Evolutionary conservation across 2,797 vertebrate species (phyloP).

Genomic region (Eurystomus glaucurus): DNA sequence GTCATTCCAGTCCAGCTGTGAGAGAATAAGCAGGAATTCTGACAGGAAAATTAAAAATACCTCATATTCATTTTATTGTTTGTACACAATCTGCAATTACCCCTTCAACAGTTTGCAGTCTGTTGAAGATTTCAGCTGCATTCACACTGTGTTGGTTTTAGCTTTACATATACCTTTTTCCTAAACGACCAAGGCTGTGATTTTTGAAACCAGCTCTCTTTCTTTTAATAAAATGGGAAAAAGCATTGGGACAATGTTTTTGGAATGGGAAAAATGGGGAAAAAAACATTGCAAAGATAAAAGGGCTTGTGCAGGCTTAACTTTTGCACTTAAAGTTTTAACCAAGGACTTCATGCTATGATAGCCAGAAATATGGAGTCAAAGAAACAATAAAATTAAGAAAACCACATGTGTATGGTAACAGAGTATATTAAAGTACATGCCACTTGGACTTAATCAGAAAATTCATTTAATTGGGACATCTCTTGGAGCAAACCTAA

Average conservation of each 20-base stretch:
- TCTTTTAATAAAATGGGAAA: not conserved
- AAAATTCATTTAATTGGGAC: slow-evolving; percentile 56
- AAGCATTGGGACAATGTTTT: too few relatives aligned
- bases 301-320: not conserved
- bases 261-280: not conserved
- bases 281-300: not conserved
- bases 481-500: slow-evolving; percentile 61
- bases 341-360: not conserved
- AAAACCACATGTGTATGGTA: not conserved
- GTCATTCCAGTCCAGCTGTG: not conserved
- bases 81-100: not conserved
- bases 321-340: not conserved
- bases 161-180: not conserved
- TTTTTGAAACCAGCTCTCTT: not conserved
- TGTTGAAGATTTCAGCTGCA: not conserved
- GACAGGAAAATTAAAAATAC: not conserved
- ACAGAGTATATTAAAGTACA: slow-evolving; percentile 26
- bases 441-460: slow-evolving; percentile 54
- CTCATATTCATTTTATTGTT: not conserved
- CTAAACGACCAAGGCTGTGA: not conserved
- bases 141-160: not conserved
- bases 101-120: not conserved
- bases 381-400: slow-evolving; percentile 19
- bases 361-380: not conserved
- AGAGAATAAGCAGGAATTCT: not conserved